These are phyloP conservation scores for Scaptomyza parva DNA, from an alignment of 2,888 invertebrate genomes.

Conservation along the genomic window DNA sequence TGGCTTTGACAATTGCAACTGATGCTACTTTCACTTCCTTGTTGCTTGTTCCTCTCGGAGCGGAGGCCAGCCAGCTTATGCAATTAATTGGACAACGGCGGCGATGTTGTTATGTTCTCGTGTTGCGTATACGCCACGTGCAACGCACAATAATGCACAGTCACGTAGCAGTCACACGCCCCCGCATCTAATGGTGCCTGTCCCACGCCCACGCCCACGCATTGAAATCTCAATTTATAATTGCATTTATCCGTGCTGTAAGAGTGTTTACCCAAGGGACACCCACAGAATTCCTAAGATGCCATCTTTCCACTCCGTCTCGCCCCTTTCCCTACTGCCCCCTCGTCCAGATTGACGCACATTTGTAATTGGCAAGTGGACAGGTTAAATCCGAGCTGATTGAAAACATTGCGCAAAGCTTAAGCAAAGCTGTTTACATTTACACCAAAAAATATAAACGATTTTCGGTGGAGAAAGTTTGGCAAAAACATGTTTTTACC, in stretches of 20 bases:
- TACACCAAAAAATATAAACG: no score
- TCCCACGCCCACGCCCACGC: neutral
- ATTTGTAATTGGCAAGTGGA: conserved; percentile 3
- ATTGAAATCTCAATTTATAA: conserved; percentile 21
- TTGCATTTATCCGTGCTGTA: conserved; percentile 1
- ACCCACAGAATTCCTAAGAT: neutral
- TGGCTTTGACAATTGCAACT: conserved; percentile 10
- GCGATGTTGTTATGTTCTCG: no score
- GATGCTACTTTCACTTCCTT: neutral
- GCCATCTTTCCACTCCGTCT: neutral
- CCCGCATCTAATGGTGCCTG: neutral
- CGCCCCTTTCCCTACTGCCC: neutral
- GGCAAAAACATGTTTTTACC: no score
- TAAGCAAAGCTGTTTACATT: no score
- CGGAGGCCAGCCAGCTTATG: conserved; percentile 13
- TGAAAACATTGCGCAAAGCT: neutral
- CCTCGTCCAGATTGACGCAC: no score
- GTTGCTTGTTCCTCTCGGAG: neutral
- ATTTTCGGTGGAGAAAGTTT: no score
- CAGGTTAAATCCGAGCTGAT: neutral
- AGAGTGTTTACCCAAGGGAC: neutral
- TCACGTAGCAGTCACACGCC: neutral
- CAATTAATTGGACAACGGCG: conserved; percentile 30
- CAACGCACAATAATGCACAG: conserved; percentile 4
- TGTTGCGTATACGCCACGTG: conserved; percentile 39